phyloP scores from a whole-genome alignment of 2,888 invertebrate genomes.

The Portevinia maculata region DNA sequence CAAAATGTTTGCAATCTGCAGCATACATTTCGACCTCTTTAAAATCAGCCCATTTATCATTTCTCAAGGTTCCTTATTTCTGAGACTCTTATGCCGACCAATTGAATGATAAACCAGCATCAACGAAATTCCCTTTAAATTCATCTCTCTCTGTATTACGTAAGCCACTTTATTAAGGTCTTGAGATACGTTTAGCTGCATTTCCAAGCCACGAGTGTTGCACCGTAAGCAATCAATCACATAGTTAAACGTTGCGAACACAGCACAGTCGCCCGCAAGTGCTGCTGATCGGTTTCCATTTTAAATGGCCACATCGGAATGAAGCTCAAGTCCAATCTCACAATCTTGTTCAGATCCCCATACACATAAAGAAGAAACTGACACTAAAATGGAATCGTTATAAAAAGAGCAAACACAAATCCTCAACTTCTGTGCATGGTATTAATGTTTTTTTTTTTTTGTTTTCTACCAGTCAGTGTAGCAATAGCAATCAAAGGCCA shows the following conservation, averaged over 20 bases:
- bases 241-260: slow-evolving; percentile 28
- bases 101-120: background rate
- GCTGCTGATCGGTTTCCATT: slow-evolving; percentile 41
- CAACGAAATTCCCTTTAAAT: background rate
- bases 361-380: slow-evolving; percentile 44
- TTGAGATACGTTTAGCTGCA: slow-evolving; percentile 8
- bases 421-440: slow-evolving; percentile 29
- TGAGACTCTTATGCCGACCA: background rate
- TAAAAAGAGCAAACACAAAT: slow-evolving; percentile 1
- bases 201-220: background rate
- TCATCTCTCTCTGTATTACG: background rate
- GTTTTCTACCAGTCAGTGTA: slow-evolving; percentile 6
- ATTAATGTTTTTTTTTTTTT: slow-evolving; percentile 15
- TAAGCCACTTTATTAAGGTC: background rate
- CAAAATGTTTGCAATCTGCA: too few species aligned
- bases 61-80: background rate
- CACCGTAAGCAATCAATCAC: slow-evolving; percentile 53
- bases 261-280: background rate
- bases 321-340: slow-evolving; percentile 70
- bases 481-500: slow-evolving; percentile 64
- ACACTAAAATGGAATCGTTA: slow-evolving; percentile 45
- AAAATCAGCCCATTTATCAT: too few species aligned
- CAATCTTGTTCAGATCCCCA: slow-evolving; percentile 41
- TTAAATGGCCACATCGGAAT: slow-evolving; percentile 48
- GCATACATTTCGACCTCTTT: too few species aligned